These are phyloP conservation scores for Cephus pygmeus DNA, from an alignment of 2,888 invertebrate genomes.

Conservation along the genomic window DNA sequence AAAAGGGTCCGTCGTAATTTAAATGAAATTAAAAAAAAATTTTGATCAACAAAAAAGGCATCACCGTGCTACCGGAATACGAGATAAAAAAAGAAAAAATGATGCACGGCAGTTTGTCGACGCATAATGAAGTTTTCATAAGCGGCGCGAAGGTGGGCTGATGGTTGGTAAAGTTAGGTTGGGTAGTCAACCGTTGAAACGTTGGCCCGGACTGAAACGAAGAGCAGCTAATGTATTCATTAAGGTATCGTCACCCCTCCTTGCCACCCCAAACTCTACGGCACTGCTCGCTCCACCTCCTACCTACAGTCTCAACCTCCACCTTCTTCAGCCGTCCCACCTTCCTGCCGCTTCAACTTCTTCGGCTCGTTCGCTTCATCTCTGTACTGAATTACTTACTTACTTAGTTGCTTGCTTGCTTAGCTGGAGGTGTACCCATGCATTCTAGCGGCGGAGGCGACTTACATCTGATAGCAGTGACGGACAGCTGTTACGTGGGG, in stretches of 20 bases:
- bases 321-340: conserved; percentile 1
- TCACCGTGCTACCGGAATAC: neutral
- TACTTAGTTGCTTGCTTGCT: neutral
- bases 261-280: conserved; percentile 4
- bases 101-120: conserved; percentile 12
- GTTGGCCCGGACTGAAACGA: conserved; percentile 18
- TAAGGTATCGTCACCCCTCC: conserved; percentile 18
- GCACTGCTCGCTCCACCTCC: conserved; percentile 4
- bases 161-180: conserved; percentile 14
- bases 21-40: neutral
- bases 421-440: conserved; percentile 9
- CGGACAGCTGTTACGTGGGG: conserved; percentile 16
- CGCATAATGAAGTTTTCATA: conserved; percentile 23
- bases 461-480: conserved; percentile 20
- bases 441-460: conserved; percentile 12
- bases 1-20: neutral
- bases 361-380: conserved; percentile 11
- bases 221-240: conserved; percentile 23
- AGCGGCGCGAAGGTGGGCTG: conserved; percentile 14
- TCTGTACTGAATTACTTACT: neutral
- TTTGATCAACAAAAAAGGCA: neutral
- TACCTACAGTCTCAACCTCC: neutral
- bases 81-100: neutral
- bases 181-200: conserved; percentile 15
- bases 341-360: conserved; percentile 6